phyloP scores from a whole-genome alignment of 2,888 invertebrate species.

The Tinea trinotella region DNA sequence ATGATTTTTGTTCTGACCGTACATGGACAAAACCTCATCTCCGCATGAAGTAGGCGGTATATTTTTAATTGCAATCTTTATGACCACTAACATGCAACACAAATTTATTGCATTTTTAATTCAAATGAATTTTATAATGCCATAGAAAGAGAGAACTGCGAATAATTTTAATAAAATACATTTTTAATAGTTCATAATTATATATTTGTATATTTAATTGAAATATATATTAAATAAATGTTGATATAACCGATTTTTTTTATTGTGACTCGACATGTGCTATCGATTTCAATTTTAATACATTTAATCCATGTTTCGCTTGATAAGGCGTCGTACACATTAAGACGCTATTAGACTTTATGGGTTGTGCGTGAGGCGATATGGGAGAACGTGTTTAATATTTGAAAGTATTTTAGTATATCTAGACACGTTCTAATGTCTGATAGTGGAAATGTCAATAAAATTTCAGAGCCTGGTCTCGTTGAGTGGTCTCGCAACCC shows the following conservation, averaged over 20 bases:
- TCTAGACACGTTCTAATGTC: neutral
- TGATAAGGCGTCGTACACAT: neutral
- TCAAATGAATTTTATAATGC: no score
- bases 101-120: conserved; percentile 13
- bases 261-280: no score
- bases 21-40: conserved; percentile 7
- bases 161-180: no score
- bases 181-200: no score
- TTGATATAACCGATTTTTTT: no score
- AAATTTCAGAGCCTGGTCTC: no score
- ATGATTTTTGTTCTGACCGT: conserved; percentile 7
- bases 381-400: neutral
- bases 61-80: conserved; percentile 17
- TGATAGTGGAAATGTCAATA: no score
- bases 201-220: no score
- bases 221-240: no score
- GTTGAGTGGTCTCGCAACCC: no score
- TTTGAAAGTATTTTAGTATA: neutral
- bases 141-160: no score
- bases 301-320: neutral
- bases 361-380: neutral
- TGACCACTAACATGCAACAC: neutral
- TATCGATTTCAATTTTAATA: no score
- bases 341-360: neutral
- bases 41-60: neutral